Conservation (phyloP, 2,888 invertebrate genomes). For the Trichopoda pennipes region DNA sequence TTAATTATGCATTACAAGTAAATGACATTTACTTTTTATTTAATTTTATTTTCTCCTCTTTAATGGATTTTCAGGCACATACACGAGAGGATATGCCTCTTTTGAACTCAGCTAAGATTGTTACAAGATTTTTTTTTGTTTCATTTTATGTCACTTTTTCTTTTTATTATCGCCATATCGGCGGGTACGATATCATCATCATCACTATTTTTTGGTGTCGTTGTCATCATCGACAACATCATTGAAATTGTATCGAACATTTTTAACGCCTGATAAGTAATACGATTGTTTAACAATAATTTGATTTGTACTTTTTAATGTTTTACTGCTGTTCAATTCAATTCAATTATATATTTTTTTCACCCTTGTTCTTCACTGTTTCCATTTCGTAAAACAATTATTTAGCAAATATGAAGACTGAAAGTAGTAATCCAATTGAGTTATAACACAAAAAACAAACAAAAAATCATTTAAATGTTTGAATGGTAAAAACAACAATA, state of each 20-base stretch:
- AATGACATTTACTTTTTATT: slow-evolving; percentile 40
- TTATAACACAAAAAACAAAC: not conserved
- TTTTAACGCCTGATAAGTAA: slow-evolving; percentile 66
- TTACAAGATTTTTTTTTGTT: slow-evolving; percentile 13
- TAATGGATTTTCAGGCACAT: slow-evolving; percentile 31
- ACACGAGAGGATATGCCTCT: slow-evolving; percentile 19
- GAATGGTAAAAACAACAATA: too few species aligned
- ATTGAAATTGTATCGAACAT: slow-evolving; percentile 54
- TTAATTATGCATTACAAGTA: slow-evolving; percentile 53
- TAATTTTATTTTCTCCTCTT: slow-evolving; percentile 18
- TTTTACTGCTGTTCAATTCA: slow-evolving; percentile 34
- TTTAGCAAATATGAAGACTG: slow-evolving; percentile 14
- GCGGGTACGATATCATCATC: slow-evolving; percentile 7
- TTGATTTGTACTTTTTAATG: slow-evolving; percentile 58
- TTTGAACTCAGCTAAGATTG: slow-evolving; percentile 44
- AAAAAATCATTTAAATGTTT: not conserved
- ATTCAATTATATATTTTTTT: slow-evolving; percentile 19
- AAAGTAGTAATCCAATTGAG: not conserved
- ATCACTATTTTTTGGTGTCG: slow-evolving; percentile 13
- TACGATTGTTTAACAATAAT: slow-evolving; percentile 67
- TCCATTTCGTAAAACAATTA: slow-evolving; percentile 41
- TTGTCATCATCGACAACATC: slow-evolving; percentile 3
- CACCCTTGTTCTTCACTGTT: slow-evolving; percentile 31
- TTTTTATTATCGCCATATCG: slow-evolving; percentile 7
- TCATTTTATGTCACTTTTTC: slow-evolving; percentile 11